Percentiles rank a stretch among this genome's conserved stretches.
Evolutionary conservation across 2,113 vertebrate species (phyloP).

Genomic region (Dromaius novaehollandiae): DNA sequence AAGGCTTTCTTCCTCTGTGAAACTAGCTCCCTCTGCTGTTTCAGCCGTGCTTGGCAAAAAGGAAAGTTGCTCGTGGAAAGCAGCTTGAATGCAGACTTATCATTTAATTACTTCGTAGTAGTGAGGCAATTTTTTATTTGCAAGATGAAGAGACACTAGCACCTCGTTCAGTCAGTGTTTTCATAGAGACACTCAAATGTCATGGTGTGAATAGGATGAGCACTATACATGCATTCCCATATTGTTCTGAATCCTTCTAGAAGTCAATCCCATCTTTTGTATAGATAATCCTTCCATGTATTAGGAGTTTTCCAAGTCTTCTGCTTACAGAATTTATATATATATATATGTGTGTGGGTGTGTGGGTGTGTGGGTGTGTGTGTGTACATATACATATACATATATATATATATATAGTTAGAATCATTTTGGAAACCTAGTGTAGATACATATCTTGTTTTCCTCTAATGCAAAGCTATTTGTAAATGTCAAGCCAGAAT

Average conservation of each 20-base stretch:
- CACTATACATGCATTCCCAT: background rate
- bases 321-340: background rate
- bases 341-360: background rate
- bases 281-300: background rate
- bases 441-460: background rate
- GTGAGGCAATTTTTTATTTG: background rate
- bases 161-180: background rate
- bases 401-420: background rate
- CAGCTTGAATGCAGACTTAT: background rate
- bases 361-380: too few relatives aligned
- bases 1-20: background rate
- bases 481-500: background rate
- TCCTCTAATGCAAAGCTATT: background rate
- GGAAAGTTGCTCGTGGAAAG: background rate
- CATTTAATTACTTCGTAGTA: background rate
- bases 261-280: background rate
- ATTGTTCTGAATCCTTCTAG: background rate
- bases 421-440: background rate
- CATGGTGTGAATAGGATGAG: background rate
- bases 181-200: background rate
- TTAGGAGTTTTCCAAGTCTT: background rate
- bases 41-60: background rate
- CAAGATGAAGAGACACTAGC: background rate
- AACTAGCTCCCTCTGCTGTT: conserved; percentile 68
- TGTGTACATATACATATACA: background rate